Conservation (phyloP, 2,888 invertebrate genomes). For the Stegana nigrithorax region DNA sequence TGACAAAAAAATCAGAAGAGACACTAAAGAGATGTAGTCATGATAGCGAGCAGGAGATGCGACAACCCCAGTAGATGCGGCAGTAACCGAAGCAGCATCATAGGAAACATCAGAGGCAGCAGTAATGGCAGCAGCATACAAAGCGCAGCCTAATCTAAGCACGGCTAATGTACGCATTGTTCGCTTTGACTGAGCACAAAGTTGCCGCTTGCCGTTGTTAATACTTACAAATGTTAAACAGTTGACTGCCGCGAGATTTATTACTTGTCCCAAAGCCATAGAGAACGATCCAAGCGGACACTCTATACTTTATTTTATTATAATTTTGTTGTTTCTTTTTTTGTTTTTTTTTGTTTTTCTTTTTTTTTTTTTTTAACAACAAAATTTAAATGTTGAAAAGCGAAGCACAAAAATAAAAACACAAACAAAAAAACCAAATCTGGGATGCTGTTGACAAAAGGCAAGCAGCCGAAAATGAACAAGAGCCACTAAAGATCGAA, state of each 20-base stretch:
- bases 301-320: no score
- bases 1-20: no score
- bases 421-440: background rate
- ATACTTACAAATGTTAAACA: conserved; percentile 46
- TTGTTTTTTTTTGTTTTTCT: conserved; percentile 25
- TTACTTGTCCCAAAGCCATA: conserved; percentile 57
- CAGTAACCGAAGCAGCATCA: no score
- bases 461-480: conserved; percentile 8
- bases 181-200: background rate
- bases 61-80: no score
- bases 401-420: background rate
- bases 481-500: conserved; percentile 13
- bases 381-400: conserved; percentile 14
- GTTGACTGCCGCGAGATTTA: conserved; percentile 54
- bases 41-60: no score
- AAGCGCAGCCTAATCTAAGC: background rate
- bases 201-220: conserved; percentile 10
- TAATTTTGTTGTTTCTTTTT: conserved; percentile 30
- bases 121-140: background rate
- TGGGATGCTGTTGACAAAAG: conserved; percentile 10
- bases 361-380: no score
- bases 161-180: conserved; percentile 35
- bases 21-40: no score
- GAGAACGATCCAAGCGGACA: conserved; percentile 42
- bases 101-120: background rate